Percentiles rank a stretch among this genome's conserved stretches.
phyloP scores from a whole-genome alignment of 2,797 vertebrate species.

The Pitangus sulphuratus region DNA sequence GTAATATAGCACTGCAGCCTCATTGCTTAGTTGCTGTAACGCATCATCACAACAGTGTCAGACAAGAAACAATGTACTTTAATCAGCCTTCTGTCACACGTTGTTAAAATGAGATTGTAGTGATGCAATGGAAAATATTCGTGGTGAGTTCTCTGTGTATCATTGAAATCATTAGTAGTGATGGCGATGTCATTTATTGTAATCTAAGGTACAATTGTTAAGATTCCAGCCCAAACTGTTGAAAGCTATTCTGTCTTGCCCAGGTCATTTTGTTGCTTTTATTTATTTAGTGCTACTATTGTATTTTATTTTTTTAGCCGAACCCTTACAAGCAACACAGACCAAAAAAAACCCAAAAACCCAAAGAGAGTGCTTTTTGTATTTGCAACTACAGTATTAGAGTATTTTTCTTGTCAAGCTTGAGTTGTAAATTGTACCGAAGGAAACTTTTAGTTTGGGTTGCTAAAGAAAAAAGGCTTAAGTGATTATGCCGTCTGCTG shows the following conservation, averaged over 20 bases:
- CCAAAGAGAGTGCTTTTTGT: background rate
- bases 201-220: background rate
- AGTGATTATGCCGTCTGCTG: background rate
- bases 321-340: background rate
- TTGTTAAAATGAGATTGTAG: conserved; percentile 29
- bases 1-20: background rate
- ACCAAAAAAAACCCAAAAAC: no score
- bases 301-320: background rate
- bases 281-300: background rate
- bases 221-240: background rate
- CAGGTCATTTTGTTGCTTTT: background rate
- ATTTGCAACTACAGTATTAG: background rate
- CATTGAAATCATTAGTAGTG: background rate
- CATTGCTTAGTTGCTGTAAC: background rate
- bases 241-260: background rate
- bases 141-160: background rate
- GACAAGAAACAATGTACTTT: conserved; percentile 21
- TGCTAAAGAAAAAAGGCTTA: background rate
- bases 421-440: background rate
- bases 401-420: background rate
- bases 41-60: background rate
- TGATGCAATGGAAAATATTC: background rate
- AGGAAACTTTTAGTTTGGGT: background rate
- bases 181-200: background rate
- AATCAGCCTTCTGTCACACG: background rate